Conservation (phyloP, 2,888 invertebrate species). For the Apotomis betuletana region DNA sequence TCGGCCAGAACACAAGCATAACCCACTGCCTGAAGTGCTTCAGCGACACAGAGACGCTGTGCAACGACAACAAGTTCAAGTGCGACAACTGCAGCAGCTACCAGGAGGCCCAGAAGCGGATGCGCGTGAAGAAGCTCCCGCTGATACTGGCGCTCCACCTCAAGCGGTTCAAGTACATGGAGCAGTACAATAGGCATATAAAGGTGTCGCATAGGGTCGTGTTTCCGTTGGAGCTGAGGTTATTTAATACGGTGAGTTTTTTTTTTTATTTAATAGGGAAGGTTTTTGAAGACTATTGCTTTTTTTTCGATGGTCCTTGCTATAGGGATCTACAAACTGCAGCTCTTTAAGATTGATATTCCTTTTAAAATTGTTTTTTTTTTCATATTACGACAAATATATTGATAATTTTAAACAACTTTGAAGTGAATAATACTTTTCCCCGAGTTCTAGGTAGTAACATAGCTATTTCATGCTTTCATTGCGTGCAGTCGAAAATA, state of each 20-base stretch:
- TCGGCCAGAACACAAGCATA: constrained; percentile 99
- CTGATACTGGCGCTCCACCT: constrained; percentile 98
- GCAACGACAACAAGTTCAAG: constrained; percentile 99
- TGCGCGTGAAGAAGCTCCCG: constrained; percentile 99
- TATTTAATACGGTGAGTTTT: constrained; percentile 96
- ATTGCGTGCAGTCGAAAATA: too few species aligned
- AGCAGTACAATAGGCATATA: constrained; percentile 98
- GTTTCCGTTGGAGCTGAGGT: constrained; percentile 97
- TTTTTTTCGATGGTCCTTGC: too few species aligned
- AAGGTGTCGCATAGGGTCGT: constrained; percentile 99
- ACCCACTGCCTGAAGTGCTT: constrained; percentile 99
- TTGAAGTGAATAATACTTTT: too few species aligned
- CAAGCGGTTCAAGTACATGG: constrained; percentile 99
- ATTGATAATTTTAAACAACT: too few species aligned
- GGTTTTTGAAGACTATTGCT: too few species aligned
- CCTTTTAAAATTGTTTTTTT: too few species aligned
- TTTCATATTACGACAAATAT: too few species aligned
- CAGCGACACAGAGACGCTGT: constrained; percentile 99
- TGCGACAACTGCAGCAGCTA: constrained; percentile 99
- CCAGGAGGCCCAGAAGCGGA: constrained; percentile 99
- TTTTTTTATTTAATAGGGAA: neutral
- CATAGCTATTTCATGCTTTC: too few species aligned
- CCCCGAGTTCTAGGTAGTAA: too few species aligned
- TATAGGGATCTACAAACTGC: too few species aligned
- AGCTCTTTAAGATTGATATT: too few species aligned